These are phyloP conservation scores for Habroteleia sp. DNA, from an alignment of 2,888 invertebrate species.

Conservation along the genomic window DNA sequence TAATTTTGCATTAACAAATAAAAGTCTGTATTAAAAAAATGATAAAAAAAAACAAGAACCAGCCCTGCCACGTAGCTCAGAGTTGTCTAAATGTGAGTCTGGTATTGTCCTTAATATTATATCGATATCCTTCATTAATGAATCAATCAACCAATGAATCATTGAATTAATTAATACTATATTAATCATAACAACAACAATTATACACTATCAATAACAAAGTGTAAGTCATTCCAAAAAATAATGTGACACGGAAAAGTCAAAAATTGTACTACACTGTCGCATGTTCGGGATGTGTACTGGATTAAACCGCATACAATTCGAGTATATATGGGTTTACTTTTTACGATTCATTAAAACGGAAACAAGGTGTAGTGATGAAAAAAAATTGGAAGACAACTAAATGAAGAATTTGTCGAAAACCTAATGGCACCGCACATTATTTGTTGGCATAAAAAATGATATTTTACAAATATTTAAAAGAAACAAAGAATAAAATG, in stretches of 20 bases:
- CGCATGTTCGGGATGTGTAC: slow-evolving; percentile 76
- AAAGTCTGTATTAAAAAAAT: too few species aligned
- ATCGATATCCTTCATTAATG: slow-evolving; percentile 33
- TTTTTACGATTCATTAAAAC: too few species aligned
- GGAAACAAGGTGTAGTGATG: slow-evolving; percentile 11
- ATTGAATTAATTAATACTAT: slow-evolving; percentile 41
- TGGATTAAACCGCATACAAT: slow-evolving; percentile 71
- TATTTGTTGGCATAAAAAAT: too few species aligned
- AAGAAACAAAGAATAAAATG: background rate
- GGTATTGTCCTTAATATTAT: slow-evolving; percentile 57
- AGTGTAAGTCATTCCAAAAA: slow-evolving; percentile 47
- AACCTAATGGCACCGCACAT: slow-evolving; percentile 25
- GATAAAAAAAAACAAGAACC: slow-evolving; percentile 58
- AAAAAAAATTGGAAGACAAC: slow-evolving; percentile 30
- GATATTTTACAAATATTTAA: too few species aligned
- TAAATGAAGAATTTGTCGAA: slow-evolving; percentile 16
- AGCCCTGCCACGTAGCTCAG: slow-evolving; percentile 59
- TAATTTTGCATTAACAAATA: too few species aligned
- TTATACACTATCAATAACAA: slow-evolving; percentile 57
- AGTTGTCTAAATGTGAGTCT: slow-evolving; percentile 48
- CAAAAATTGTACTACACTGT: slow-evolving; percentile 33
- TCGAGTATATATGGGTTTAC: slow-evolving; percentile 9
- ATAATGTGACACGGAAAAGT: slow-evolving; percentile 51
- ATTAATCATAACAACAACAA: slow-evolving; percentile 57
- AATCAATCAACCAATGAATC: slow-evolving; percentile 32